These are phyloP conservation scores for Pteruthius melanotis DNA, from an alignment of 2,113 vertebrate species.

Conservation along the genomic window DNA sequence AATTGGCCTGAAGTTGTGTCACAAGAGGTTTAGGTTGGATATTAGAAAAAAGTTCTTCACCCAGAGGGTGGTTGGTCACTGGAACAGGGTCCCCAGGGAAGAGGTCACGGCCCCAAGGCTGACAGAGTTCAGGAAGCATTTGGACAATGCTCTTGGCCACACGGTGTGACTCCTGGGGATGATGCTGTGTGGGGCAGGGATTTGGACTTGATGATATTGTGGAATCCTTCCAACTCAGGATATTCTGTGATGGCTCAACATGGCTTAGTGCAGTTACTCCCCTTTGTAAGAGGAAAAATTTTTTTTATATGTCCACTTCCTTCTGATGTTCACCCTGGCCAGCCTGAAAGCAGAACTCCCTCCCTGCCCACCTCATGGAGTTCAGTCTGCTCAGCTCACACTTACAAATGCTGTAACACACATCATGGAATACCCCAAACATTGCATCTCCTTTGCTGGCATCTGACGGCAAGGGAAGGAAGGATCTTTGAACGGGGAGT, in stretches of 20 bases:
- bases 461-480: not conserved
- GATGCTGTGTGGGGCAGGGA: not conserved
- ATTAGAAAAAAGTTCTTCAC: not conserved
- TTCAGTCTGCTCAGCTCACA: not conserved
- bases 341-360: not conserved
- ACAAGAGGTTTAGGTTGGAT: accelerated
- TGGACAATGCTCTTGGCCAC: not conserved
- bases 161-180: not conserved
- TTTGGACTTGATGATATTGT: not conserved
- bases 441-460: not conserved
- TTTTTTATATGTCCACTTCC: not conserved
- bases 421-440: not conserved
- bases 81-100: not conserved
- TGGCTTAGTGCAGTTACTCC: not conserved
- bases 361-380: not conserved
- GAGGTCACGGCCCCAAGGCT: not conserved
- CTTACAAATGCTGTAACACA: accelerated
- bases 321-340: not conserved
- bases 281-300: not conserved
- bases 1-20: not conserved
- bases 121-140: not conserved
- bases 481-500: not conserved
- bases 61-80: not conserved
- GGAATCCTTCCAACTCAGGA: not conserved
- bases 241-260: not conserved